Base-by-base conservation (phyloP, 2,113 vertebrate species). In the Proteles cristata region DNA sequence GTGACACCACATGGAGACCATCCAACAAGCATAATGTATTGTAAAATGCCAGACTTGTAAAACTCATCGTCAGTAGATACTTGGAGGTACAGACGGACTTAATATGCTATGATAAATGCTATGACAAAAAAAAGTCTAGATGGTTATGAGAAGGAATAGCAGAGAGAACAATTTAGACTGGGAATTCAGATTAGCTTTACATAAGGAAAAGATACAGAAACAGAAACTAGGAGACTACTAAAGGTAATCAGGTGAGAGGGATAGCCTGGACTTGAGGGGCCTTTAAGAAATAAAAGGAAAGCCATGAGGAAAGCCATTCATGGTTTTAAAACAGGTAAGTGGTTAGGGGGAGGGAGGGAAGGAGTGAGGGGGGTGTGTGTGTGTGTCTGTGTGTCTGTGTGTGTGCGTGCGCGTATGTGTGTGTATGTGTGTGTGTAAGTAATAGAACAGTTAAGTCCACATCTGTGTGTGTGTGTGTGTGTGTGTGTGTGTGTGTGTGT, bases 121-220 rank as follows among this genome's bases (percentile, higher is more conserved):
- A 84, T 35, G 33, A 76, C 43, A 39, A 39, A 39, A 91, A 69
- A 48, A 88, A 50, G 28, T 82, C 35, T 79, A 93, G 45, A 68
- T 3, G 23, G 23, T 74, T 83, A 55, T 12, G 11, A 43, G 77
- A 66, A 25, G 86, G 68, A 90, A n/a, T 23, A 81, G 11, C 39
- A 92, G 31, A n/a, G 25, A 90, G 8, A 86, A 95, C 63, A 94
- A 90, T 86, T 93, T 68, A 82, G 35, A 86, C 31, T 92, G 21
- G 9, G 17, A 87, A 86, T 31, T 93, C 83, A 65, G 33, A 48
- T 95, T 65, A 91, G 25, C 48, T 50, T 91, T 65, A 63, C 10
- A 48, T 48, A 19, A 93, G 69, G 63, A 93, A 94, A 79, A 53
- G 5, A 81, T 69, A 91, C 33, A 85, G 50, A 90, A 93, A 69